Evolutionary conservation across 53 echinoderm and acorn worm species (phyloP).

Genomic region (Arbacia lixula): DNA sequence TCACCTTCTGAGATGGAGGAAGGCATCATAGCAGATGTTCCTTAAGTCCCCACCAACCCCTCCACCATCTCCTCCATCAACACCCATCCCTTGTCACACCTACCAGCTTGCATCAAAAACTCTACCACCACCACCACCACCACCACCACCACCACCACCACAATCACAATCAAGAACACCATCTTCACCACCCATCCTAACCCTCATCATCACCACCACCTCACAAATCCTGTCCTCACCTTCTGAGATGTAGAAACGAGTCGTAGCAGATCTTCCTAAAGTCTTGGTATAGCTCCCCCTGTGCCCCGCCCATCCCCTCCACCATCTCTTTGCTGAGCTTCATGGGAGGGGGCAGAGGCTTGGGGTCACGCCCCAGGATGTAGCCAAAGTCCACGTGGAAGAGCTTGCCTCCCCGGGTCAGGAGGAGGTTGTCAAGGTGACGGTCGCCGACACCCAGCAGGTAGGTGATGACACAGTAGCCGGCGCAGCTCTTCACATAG

Average conservation of each 20-base stretch:
- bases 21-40: constrained; percentile 94
- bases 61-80: not conserved
- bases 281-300: constrained; percentile 96
- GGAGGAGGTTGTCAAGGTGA: constrained; percentile 95
- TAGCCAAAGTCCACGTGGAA: constrained; percentile 99
- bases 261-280: constrained; percentile 96
- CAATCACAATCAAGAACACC: constrained; percentile 64
- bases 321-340: constrained; percentile 97
- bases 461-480: constrained; percentile 99
- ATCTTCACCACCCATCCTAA: constrained; percentile 85
- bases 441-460: constrained; percentile 98
- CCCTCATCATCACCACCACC: constrained; percentile 61
- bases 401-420: constrained; percentile 87
- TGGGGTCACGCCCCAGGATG: constrained; percentile 94
- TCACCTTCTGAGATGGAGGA: constrained; percentile 93
- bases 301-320: constrained; percentile 97
- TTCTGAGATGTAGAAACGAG: constrained; percentile 94
- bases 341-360: constrained; percentile 94
- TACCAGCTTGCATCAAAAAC: not conserved
- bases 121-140: not conserved
- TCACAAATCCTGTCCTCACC: constrained; percentile 78
- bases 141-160: not conserved
- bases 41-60: constrained; percentile 47
- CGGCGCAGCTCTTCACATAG: constrained; percentile 97
- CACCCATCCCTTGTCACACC: not conserved